Evolutionary conservation across 1,140 invertebrate species (phyloP).

Genomic region (Aculops lycopersici): DNA sequence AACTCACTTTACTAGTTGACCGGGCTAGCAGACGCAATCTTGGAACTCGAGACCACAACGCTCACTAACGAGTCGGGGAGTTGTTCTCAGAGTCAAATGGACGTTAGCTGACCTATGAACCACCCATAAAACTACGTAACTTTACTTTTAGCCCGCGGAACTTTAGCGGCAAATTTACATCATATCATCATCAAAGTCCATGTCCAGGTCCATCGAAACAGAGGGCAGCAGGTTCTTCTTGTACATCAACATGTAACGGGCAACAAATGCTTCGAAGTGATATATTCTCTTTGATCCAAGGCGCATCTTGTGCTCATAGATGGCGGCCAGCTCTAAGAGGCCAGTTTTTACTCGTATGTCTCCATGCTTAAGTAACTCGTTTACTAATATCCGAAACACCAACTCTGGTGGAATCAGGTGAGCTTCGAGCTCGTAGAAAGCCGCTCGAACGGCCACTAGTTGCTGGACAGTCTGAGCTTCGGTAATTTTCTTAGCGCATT

Average conservation of each 20-base stretch:
- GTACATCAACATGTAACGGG: conserved; percentile 68
- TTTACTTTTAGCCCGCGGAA: too few species aligned
- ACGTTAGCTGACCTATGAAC: too few species aligned
- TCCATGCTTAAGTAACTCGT: conserved; percentile 46
- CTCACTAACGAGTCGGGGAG: too few species aligned
- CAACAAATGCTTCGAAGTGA: conserved; percentile 83
- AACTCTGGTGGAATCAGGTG: conserved; percentile 74
- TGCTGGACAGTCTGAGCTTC: conserved; percentile 11
- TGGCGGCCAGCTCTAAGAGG: conserved; percentile 45
- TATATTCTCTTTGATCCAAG: conserved; percentile 75
- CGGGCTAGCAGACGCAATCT: too few species aligned
- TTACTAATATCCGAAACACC: conserved; percentile 39
- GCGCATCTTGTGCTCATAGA: conserved; percentile 60
- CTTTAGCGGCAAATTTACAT: too few species aligned
- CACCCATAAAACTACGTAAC: too few species aligned
- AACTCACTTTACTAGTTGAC: too few species aligned
- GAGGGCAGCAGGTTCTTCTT: background rate
- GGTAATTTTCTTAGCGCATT: conserved; percentile 4
- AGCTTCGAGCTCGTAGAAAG: conserved; percentile 66
- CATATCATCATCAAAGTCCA: too few species aligned
- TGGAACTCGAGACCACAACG: too few species aligned
- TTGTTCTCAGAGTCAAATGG: too few species aligned
- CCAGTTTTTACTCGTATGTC: conserved; percentile 56
- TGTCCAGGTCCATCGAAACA: too few species aligned
- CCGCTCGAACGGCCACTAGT: conserved; percentile 44